Base-by-base conservation (phyloP, 2,797 vertebrate species). In the Sorex maritimensis region DNA sequence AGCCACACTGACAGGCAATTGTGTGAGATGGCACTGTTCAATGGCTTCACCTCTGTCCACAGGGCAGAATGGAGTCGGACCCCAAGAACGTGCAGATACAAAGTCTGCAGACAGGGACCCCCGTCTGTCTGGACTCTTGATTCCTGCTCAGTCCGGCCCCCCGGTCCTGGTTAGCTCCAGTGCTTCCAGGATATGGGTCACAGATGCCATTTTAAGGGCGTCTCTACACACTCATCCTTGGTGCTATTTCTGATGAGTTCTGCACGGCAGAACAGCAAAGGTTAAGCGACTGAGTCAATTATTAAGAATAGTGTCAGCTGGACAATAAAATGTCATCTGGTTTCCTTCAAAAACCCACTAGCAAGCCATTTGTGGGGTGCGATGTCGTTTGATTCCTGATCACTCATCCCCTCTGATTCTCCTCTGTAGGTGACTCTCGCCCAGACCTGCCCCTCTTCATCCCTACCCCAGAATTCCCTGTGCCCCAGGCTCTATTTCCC, bases 121-220 rank as follows among this genome's bases (percentile, higher is more conserved):
- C 26, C 8, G 63, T n/a, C 65, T 26, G 19, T 6, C 5, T 30
- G 67, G 67, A 34, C 30, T 14, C 14, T 6, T 69, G 67, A 2
- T 69, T 30, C 26, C n/a, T 30, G n/a, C 1, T n/a, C n/a, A 68
- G 28, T 0, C 5, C 3, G 21, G 46, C 12, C n/a, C 38, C 13
- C 2, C 11, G 69, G 17, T 2, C 7, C 9, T 24, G 44, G 4
- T 38, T 44, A 2, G 17, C 26, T 49, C 75, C 44, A 71, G 44
- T 2, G 28, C 23, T 17, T 46, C 49, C 34, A 7, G 5, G 41
- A 44, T 44, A 44, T 44, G 41, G 41, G 7, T 26, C 69, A 17
- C 26, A 49, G 63, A 19, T 52, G 24, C n/a, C 58, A 61, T 44
- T 63, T 17, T n/a, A 46, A 24, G 34, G 74, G 41, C 26, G 67